These are phyloP conservation scores for Graphium colonna DNA, from an alignment of 2,888 invertebrate species.

Conservation along the genomic window DNA sequence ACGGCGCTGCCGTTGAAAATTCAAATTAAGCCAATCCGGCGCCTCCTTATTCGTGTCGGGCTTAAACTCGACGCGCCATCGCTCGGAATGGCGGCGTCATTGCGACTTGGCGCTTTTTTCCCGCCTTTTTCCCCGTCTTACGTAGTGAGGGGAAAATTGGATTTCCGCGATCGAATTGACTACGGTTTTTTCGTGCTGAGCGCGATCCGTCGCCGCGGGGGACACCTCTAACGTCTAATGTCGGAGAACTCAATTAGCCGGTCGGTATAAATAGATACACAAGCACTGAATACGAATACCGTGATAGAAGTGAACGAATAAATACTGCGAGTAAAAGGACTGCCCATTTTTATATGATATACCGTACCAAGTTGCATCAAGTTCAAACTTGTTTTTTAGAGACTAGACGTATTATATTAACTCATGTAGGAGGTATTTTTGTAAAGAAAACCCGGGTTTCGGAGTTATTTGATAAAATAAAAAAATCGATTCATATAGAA, in stretches of 20 bases:
- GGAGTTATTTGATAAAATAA: too few species aligned
- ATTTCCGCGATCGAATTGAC: constrained; percentile 79
- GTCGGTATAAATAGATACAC: too few species aligned
- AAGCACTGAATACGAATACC: too few species aligned
- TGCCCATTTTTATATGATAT: too few species aligned
- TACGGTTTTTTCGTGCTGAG: constrained; percentile 64
- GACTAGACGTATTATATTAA: too few species aligned
- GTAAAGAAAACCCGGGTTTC: too few species aligned
- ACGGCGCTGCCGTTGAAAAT: constrained; percentile 70
- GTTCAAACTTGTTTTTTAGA: too few species aligned
- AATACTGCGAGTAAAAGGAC: too few species aligned
- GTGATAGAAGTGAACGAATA: too few species aligned
- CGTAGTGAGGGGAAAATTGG: constrained; percentile 79
- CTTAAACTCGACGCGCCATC: constrained; percentile 75
- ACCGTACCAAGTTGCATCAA: too few species aligned
- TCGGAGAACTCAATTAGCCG: constrained; percentile 67
- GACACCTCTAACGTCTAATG: constrained; percentile 50
- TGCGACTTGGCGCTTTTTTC: constrained; percentile 78
- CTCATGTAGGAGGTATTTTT: too few species aligned
- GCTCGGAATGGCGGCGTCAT: constrained; percentile 76
- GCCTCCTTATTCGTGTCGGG: constrained; percentile 79
- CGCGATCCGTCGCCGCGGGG: constrained; percentile 57
- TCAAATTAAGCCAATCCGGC: constrained; percentile 80
- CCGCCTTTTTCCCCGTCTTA: constrained; percentile 75
- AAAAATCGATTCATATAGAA: too few species aligned